Evolutionary conservation across 2,888 invertebrate genomes (phyloP), one percentile per base, ranked within the genome.

Genomic region (Hanleya hanleyi): DNA sequence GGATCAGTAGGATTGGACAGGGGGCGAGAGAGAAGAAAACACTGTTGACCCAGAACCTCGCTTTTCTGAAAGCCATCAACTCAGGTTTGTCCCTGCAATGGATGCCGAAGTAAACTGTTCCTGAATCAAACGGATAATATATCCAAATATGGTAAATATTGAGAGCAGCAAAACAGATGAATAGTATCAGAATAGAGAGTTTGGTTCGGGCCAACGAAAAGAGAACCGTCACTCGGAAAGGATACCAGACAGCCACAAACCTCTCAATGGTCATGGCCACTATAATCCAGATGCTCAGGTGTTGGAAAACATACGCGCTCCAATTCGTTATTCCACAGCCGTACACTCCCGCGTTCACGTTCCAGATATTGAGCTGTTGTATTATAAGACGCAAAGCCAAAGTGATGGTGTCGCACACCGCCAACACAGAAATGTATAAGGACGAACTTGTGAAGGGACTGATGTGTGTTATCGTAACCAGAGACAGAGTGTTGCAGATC

Each of bases 381-480:
- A 12, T 4, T 1, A 64, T 4, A 12, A 35, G 9, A n/a, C 26
- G 35, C 9, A 64, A 37, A 36, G 36, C 9, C 12, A 64, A 29
- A 64, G 29, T 26, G 5, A 64, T 3, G 18, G 64, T 64, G 36
- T 64, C 64, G 2, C n/a, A 18, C 6, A 64, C 35, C 1, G 64
- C 35, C 33, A 64, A 35, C 22, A 35, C 22, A n/a, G 22, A 35
- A 22, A 64, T 37, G 26, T 64, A 64, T n/a, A 64, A n/a, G n/a
- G 64, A 64, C 15, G 64, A 22, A n/a, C 37, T 37, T 18, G 64
- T 64, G 38, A 64, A 37, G 38, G 64, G 64, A 36, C 36, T 64
- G 18, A 64, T 15, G 1, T 29, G 35, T 18, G 5, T 37, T n/a
- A 64, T 64, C 18, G 64, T 64, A 2, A 32, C 26, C 4, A 64